phyloP scores from a whole-genome alignment of 2,797 vertebrate species.

The Malurus leucopterus region DNA sequence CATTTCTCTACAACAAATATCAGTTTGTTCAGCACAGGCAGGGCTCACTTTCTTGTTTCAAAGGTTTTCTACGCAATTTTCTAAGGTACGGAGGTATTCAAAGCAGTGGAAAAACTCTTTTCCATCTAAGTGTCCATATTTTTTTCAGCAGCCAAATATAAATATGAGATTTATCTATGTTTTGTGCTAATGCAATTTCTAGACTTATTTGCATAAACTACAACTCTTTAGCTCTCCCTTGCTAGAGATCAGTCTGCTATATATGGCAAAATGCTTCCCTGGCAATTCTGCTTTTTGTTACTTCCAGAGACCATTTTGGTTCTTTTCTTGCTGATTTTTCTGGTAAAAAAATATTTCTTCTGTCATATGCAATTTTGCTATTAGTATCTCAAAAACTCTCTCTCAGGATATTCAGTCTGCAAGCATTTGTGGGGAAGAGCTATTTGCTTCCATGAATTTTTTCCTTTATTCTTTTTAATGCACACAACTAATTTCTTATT shows the following conservation, averaged over 20 bases:
- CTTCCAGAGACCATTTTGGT: not conserved
- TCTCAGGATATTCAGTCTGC: not conserved
- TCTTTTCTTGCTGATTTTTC: not conserved
- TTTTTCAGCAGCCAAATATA: not conserved
- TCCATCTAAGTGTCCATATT: not conserved
- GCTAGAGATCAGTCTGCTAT: not conserved
- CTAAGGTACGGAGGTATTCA: not conserved
- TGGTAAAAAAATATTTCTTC: not conserved
- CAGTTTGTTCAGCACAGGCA: not conserved
- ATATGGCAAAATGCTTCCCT: not conserved
- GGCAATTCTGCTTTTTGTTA: slow-evolving; percentile 4
- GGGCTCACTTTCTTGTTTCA: not conserved
- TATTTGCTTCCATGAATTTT: not conserved
- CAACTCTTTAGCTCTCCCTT: not conserved
- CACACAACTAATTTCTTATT: not conserved
- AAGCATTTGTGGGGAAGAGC: slow-evolving; percentile 3
- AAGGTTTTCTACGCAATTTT: not conserved
- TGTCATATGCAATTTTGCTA: not conserved
- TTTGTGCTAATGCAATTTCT: not conserved
- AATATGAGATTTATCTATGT: not conserved
- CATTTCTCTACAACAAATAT: not conserved
- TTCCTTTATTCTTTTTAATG: not conserved
- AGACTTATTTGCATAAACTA: not conserved
- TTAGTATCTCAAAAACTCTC: not conserved
- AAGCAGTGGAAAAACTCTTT: not conserved